Base-by-base conservation (phyloP, 2,113 vertebrate species). In the Lophius piscatorius region DNA sequence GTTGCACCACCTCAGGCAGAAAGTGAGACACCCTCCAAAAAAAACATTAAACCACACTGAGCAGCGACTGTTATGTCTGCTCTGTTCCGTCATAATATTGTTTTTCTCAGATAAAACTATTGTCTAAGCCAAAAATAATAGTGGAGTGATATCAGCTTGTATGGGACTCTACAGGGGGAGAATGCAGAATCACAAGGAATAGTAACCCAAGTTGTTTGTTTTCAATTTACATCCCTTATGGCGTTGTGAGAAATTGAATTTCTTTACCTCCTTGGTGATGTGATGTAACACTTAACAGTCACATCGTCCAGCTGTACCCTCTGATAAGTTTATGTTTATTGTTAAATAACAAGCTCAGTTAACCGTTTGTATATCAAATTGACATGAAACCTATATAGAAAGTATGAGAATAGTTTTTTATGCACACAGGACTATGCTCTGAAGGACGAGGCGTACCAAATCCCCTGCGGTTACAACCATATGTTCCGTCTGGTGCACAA, bases 391-490 rank as follows among this genome's bases (percentile, higher is more conserved):
- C 9, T 5, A 4, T n/a, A 49, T 18, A 35, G 9, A 47, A 65
- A n/a, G 7, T 0, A 17, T 17, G 12, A 31, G 5, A n/a, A 29
- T 56, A 29, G 55, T 65, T 59, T 66, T 64, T 2, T 29, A 40
- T 24, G 16, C 29, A 20, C 31, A 28, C 40, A n/a, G 22, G 16
- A 47, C 46, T 55, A 36, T 22, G 35, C 13, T 39, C 24, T 52
- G 28, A 31, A 20, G 36, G 52, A 52, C 5, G 6, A 40, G 56
- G 29, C 2, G 0, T 2, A 17, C 14, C 14, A 24, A n/a, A 38
- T 11, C 51, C 55, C 46, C 23, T 51, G 31, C 45, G 48, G 40
- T 12, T 34, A 14, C 29, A 11, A 40, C 57, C 76, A 66, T 39
- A 23, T 68, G 72, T 46, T 72, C 39, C 50, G 41, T 54, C 6